These are phyloP conservation scores for Callopanchax toddi DNA, from an alignment of 2,113 vertebrate genomes.

Conservation along the genomic window DNA sequence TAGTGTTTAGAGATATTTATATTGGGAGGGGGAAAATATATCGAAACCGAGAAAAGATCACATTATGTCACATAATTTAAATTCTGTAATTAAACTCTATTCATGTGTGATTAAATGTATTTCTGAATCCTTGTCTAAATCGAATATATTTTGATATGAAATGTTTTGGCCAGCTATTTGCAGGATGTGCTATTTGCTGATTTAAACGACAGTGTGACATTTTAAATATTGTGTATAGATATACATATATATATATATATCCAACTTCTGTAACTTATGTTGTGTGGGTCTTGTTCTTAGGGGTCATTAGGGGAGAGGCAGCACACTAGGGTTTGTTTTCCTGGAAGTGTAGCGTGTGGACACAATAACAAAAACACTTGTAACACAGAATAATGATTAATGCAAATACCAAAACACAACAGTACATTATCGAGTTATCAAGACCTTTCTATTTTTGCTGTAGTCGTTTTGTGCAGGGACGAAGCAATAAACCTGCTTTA, in stretches of 20 bases:
- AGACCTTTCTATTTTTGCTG: not conserved
- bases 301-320: constrained; percentile 13
- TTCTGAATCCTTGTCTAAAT: constrained; percentile 62
- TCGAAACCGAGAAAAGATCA: constrained; percentile 42
- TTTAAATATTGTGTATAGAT: constrained; percentile 28
- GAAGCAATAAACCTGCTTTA: constrained; percentile 14
- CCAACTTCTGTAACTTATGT: constrained; percentile 40
- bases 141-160: constrained; percentile 67
- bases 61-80: constrained; percentile 58
- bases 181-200: constrained; percentile 41
- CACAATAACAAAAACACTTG: constrained; percentile 36
- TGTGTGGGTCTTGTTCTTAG: constrained; percentile 23
- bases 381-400: constrained; percentile 8
- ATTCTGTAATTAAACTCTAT: constrained; percentile 70
- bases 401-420: constrained; percentile 2
- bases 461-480: not conserved
- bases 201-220: constrained; percentile 41
- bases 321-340: constrained; percentile 25
- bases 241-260: constrained; percentile 15
- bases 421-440: not conserved
- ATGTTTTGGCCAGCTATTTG: constrained; percentile 47
- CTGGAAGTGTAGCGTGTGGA: constrained; percentile 14
- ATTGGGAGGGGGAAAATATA: constrained; percentile 39
- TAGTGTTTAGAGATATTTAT: constrained; percentile 71
- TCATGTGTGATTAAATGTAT: constrained; percentile 70